Evolutionary conservation across 2,113 vertebrate species (phyloP).

Genomic region (Engystomops pustulosus): DNA sequence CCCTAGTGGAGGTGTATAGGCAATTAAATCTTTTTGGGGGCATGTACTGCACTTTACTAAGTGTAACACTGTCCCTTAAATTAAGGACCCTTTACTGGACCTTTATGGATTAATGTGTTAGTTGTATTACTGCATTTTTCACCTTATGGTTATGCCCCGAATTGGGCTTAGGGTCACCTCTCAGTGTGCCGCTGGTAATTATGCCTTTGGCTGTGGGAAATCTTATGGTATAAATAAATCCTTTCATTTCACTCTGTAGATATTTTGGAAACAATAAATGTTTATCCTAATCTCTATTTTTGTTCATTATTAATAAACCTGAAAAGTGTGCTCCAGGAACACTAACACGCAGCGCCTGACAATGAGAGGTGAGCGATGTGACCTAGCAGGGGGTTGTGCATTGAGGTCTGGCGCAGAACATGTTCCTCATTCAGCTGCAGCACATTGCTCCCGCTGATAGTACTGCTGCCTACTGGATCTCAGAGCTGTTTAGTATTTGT

Average conservation of each 20-base stretch:
- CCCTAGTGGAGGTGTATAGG: no score
- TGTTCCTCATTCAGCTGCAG: neutral
- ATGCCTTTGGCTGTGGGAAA: no score
- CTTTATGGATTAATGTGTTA: no score
- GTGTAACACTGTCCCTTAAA: no score
- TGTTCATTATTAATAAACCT: neutral
- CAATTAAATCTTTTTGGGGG: no score
- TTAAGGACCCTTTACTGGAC: no score
- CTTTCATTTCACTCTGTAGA: neutral
- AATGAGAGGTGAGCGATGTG: neutral
- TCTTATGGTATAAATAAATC: neutral
- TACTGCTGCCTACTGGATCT: neutral
- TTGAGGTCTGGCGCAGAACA: neutral
- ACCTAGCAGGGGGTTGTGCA: neutral
- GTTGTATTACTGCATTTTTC: no score
- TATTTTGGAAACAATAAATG: neutral
- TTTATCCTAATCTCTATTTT: neutral
- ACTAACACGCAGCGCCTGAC: neutral
- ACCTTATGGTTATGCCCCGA: no score
- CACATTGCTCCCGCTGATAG: neutral
- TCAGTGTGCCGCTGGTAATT: no score
- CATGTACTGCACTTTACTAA: no score
- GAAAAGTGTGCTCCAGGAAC: no score
- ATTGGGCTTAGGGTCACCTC: no score
- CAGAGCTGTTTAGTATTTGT: conserved; percentile 36